These are phyloP conservation scores for Parotocinclus haroldoi DNA, from an alignment of 2,797 vertebrate species.

Conservation along the genomic window DNA sequence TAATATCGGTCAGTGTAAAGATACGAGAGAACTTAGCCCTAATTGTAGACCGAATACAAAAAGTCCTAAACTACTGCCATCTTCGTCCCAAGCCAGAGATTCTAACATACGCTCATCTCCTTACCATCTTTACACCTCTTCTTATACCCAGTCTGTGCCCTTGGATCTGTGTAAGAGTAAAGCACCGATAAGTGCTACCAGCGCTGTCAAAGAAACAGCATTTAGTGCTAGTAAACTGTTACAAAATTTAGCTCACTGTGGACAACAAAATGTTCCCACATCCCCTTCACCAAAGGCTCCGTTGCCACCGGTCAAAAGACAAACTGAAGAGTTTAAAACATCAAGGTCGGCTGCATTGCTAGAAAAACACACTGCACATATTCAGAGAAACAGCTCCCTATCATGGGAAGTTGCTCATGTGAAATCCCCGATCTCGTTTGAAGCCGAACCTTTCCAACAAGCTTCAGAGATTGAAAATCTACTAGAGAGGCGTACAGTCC, in stretches of 20 bases:
- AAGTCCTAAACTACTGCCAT: conserved; percentile 56
- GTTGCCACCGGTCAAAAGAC: conserved; percentile 64
- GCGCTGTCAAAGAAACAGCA: conserved; percentile 74
- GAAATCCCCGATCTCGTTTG: conserved; percentile 58
- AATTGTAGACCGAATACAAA: conserved; percentile 53
- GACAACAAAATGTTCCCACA: conserved; percentile 69
- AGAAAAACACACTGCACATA: conserved; percentile 82
- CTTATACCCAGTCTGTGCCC: conserved; percentile 71
- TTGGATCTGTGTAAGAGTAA: conserved; percentile 82
- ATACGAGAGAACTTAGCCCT: conserved; percentile 65
- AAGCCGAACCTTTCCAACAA: conserved; percentile 69
- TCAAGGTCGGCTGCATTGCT: conserved; percentile 80
- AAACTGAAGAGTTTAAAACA: conserved; percentile 67
- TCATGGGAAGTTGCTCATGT: conserved; percentile 75
- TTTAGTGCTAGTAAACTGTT: conserved; percentile 97
- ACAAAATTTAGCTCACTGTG: conserved; percentile 95
- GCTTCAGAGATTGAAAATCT: conserved; percentile 96
- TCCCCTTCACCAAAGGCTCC: conserved; percentile 60
- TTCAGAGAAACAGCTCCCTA: conserved; percentile 75
- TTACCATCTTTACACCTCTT: conserved; percentile 70
- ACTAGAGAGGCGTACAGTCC: conserved; percentile 91
- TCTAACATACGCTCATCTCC: conserved; percentile 74
- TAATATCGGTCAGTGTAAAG: conserved; percentile 60
- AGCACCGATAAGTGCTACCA: conserved; percentile 70
- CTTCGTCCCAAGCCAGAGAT: conserved; percentile 62